A percentile compares a stretch with the other conserved stretches of the same genome.
Evolutionary conservation across 2,888 invertebrate species (phyloP).

Genomic region (Osmoderma eremita): DNA sequence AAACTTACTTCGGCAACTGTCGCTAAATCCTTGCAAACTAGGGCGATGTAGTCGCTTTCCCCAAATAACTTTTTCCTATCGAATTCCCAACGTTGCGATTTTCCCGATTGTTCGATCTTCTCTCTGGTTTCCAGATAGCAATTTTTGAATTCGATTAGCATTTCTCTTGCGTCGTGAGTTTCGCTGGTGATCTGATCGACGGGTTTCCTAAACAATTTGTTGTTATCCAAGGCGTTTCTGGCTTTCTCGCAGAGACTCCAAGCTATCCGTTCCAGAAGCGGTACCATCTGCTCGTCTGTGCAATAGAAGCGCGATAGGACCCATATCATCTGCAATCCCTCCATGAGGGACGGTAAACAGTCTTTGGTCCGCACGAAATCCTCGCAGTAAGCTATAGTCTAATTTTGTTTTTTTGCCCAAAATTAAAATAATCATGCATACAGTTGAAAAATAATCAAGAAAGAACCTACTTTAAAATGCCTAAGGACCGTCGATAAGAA

Average conservation of each 20-base stretch:
- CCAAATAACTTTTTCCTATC: conserved; percentile 83
- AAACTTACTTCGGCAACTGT: conserved; percentile 75
- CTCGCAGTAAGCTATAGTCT: conserved; percentile 62
- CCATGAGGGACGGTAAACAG: conserved; percentile 81
- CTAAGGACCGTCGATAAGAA: conserved; percentile 80
- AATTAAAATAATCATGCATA: too few species aligned
- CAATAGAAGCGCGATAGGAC: conserved; percentile 87
- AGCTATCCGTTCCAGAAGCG: conserved; percentile 83
- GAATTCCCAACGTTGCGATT: conserved; percentile 92
- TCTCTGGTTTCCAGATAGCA: conserved; percentile 81
- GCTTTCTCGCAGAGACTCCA: conserved; percentile 84
- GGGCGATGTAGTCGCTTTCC: conserved; percentile 85
- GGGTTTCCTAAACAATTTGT: conserved; percentile 73
- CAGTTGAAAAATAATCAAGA: too few species aligned
- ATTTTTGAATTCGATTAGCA: conserved; percentile 79
- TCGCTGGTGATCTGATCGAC: conserved; percentile 55
- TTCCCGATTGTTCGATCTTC: conserved; percentile 87
- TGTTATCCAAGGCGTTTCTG: conserved; percentile 74
- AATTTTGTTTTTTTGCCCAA: too few species aligned
- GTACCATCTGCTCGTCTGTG: conserved; percentile 86
- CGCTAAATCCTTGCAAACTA: conserved; percentile 82
- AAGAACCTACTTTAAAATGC: conserved; percentile 71
- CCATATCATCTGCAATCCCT: conserved; percentile 91
- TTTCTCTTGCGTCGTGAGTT: conserved; percentile 69
- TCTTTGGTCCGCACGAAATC: conserved; percentile 78